phyloP scores from a whole-genome alignment of 2,797 vertebrate species.

The Falco biarmicus region DNA sequence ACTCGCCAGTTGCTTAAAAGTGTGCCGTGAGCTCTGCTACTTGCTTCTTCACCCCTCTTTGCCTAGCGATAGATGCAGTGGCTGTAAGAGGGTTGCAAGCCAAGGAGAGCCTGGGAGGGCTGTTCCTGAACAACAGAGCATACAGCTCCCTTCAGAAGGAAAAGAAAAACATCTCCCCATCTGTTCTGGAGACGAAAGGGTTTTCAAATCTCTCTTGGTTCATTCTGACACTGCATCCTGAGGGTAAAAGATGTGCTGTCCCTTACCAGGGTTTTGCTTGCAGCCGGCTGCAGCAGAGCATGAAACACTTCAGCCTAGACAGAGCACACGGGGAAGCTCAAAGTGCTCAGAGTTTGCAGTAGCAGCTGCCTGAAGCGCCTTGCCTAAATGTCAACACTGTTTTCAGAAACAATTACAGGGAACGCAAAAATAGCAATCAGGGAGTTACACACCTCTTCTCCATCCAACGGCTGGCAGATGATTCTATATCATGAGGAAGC shows the following conservation, averaged over 20 bases:
- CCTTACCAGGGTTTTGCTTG: background rate
- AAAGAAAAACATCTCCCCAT: background rate
- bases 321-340: background rate
- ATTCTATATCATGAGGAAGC: background rate
- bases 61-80: accelerated
- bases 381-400: background rate
- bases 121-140: background rate
- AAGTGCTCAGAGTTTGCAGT: background rate
- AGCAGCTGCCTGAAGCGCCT: background rate
- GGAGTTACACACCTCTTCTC: background rate
- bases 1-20: background rate
- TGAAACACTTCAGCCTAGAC: background rate
- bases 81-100: background rate
- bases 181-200: background rate
- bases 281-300: background rate
- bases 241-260: background rate
- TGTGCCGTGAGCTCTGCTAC: background rate
- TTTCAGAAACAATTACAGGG: background rate
- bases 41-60: background rate
- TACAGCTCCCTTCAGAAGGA: background rate
- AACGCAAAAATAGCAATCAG: background rate
- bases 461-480: background rate
- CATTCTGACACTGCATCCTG: background rate
- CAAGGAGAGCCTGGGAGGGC: background rate
- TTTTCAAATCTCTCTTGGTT: background rate